phyloP scores from a whole-genome alignment of 2,888 invertebrate species.

The Drosophila leonis region DNA sequence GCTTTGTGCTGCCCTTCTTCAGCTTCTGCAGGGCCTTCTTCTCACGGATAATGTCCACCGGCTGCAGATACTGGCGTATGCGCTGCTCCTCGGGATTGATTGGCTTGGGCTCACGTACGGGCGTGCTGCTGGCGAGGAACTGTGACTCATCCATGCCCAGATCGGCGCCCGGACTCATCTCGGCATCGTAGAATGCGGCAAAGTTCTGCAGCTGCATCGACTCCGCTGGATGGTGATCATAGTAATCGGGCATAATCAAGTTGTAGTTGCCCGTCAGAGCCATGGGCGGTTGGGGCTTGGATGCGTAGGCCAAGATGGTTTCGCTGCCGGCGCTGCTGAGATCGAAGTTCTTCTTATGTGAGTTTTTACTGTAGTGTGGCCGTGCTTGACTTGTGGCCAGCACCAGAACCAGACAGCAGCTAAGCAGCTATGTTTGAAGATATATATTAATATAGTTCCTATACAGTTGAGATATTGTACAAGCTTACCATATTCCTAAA shows the following conservation, averaged over 20 bases:
- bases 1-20: slow-evolving; percentile 72
- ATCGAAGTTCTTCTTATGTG: slow-evolving; percentile 31
- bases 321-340: slow-evolving; percentile 44
- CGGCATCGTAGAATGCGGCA: slow-evolving; percentile 70
- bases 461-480: not conserved
- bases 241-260: slow-evolving; percentile 75
- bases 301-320: slow-evolving; percentile 57
- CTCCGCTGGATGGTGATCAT: slow-evolving; percentile 71
- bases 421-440: slow-evolving; percentile 30
- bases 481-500: slow-evolving; percentile 55
- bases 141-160: slow-evolving; percentile 80
- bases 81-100: slow-evolving; percentile 69
- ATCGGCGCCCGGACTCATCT: slow-evolving; percentile 59
- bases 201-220: slow-evolving; percentile 81
- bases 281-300: slow-evolving; percentile 66
- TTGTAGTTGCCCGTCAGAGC: slow-evolving; percentile 74
- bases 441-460: not conserved
- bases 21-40: slow-evolving; percentile 64
- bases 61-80: slow-evolving; percentile 66
- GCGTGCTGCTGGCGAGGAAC: slow-evolving; percentile 57
- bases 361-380: slow-evolving; percentile 59
- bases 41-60: slow-evolving; percentile 68
- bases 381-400: slow-evolving; percentile 36
- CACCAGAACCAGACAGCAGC: slow-evolving; percentile 43
- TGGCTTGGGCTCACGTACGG: slow-evolving; percentile 73